Evolutionary conservation across 1,140 invertebrate species (phyloP).

Genomic region (Drosophila rufa): DNA sequence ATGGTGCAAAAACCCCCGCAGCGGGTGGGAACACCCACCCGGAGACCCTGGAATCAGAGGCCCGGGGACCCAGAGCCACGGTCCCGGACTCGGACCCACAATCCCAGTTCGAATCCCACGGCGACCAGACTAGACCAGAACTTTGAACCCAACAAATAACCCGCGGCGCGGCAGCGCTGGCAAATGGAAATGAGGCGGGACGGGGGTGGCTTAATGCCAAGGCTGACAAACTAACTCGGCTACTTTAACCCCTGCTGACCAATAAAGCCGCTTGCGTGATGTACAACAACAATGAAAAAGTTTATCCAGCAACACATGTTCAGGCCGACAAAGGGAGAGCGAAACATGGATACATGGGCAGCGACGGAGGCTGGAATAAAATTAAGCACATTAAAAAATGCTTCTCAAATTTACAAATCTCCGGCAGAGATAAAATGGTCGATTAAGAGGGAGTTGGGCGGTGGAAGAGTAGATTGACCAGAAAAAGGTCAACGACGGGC

Average conservation of each 20-base stretch:
- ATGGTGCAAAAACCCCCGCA: conserved; percentile 37
- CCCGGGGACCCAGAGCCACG: conserved; percentile 5
- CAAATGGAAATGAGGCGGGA: conserved; percentile 53
- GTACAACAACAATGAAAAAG: conserved; percentile 73
- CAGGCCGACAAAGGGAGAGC: conserved; percentile 25
- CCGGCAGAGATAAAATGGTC: conserved; percentile 44
- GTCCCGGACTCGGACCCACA: conserved; percentile 21
- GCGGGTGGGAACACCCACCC: background rate
- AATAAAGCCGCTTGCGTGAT: conserved; percentile 83
- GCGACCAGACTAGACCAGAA: conserved; percentile 53
- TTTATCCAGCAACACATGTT: conserved; percentile 72
- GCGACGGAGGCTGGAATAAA: conserved; percentile 60
- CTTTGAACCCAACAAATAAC: conserved; percentile 74
- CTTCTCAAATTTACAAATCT: conserved; percentile 83
- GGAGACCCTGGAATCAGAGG: conserved; percentile 11
- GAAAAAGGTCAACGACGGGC: conserved; percentile 63
- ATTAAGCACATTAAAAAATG: conserved; percentile 83
- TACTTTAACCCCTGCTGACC: conserved; percentile 79
- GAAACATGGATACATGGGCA: background rate
- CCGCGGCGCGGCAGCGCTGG: conserved; percentile 60
- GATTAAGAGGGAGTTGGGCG: conserved; percentile 23
- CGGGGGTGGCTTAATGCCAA: conserved; percentile 58
- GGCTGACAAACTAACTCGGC: conserved; percentile 75
- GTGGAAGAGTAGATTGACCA: conserved; percentile 26
- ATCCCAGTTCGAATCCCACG: conserved; percentile 33